These are phyloP conservation scores for Pseudomyrmex cubaensis DNA, from an alignment of 1,140 invertebrate species.

Conservation along the genomic window DNA sequence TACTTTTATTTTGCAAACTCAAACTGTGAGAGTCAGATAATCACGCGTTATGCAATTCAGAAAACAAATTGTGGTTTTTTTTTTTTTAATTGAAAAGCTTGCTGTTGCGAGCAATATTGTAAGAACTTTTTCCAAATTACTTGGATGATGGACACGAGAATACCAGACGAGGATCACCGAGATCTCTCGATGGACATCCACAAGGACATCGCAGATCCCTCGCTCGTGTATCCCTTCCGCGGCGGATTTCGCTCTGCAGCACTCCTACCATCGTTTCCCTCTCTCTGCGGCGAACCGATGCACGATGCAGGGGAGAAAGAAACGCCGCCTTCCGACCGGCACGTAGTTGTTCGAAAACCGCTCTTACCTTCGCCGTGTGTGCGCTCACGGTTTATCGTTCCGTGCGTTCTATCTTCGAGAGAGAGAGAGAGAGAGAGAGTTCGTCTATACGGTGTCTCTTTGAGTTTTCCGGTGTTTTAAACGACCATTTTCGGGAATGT, in stretches of 20 bases:
- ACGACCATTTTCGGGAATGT: slow-evolving; percentile 88
- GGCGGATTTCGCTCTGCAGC: slow-evolving; percentile 55
- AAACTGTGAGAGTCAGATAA: neutral
- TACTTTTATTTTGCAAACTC: neutral
- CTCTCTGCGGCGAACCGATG: slow-evolving; percentile 74
- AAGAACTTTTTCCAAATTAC: too few relatives aligned
- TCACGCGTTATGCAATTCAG: too few relatives aligned
- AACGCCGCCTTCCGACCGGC: slow-evolving; percentile 78
- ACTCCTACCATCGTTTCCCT: slow-evolving; percentile 73
- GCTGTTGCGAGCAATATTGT: too few relatives aligned
- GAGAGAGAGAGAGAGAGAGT: too few relatives aligned
- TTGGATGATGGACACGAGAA: too few relatives aligned
- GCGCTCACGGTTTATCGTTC: slow-evolving; percentile 68
- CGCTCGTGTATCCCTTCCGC: slow-evolving; percentile 44
- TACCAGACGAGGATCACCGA: slow-evolving; percentile 56
- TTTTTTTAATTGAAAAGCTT: too few relatives aligned
- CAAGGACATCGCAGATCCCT: slow-evolving; percentile 22
- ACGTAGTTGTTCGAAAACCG: slow-evolving; percentile 82
- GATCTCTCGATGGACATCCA: slow-evolving; percentile 61
- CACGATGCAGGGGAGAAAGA: slow-evolving; percentile 81
- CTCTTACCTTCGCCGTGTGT: slow-evolving; percentile 78
- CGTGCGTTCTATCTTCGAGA: slow-evolving; percentile 27
- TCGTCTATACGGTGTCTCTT: neutral
- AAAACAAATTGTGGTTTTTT: too few relatives aligned
- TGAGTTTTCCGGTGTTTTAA: neutral